These are phyloP conservation scores for Papilio elwesi DNA, from an alignment of 2,888 invertebrate genomes.

Conservation along the genomic window DNA sequence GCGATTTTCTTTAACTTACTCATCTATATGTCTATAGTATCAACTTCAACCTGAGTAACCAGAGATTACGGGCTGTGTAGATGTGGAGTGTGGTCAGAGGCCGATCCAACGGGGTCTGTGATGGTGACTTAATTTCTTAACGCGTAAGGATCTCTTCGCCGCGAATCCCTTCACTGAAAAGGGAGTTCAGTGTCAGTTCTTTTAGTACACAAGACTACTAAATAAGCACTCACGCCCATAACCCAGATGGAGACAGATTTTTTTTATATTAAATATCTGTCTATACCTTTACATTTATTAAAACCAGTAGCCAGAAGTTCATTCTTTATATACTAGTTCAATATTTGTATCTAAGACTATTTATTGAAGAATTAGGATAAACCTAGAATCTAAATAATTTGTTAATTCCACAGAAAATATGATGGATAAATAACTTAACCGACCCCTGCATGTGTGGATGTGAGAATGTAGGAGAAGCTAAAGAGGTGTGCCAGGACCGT, in stretches of 20 bases:
- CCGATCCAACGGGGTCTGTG: conserved; percentile 26
- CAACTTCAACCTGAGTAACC: conserved; percentile 29
- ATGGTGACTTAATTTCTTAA: conserved; percentile 47
- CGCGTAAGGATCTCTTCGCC: conserved; percentile 48
- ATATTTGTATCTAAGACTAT: too few relatives aligned
- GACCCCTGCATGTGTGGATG: not conserved
- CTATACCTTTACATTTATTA: too few relatives aligned
- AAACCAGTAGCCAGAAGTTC: too few relatives aligned
- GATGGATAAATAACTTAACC: too few relatives aligned
- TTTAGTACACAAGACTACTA: not conserved
- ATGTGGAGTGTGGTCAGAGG: conserved; percentile 25
- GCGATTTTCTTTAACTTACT: not conserved
- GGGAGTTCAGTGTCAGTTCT: conserved; percentile 46
- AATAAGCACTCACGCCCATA: conserved; percentile 13
- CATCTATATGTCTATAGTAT: not conserved
- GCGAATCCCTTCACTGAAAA: conserved; percentile 52
- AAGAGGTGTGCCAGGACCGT: not conserved
- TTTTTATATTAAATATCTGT: too few relatives aligned
- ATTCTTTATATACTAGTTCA: too few relatives aligned
- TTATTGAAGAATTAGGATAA: too few relatives aligned
- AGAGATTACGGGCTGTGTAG: conserved; percentile 30
- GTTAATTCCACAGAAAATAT: too few relatives aligned
- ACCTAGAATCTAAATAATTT: too few relatives aligned
- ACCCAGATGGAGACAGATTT: too few relatives aligned
- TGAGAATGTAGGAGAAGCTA: not conserved